phyloP scores from a whole-genome alignment of 2,113 vertebrate genomes.

The Hippocampus barbouri region DNA sequence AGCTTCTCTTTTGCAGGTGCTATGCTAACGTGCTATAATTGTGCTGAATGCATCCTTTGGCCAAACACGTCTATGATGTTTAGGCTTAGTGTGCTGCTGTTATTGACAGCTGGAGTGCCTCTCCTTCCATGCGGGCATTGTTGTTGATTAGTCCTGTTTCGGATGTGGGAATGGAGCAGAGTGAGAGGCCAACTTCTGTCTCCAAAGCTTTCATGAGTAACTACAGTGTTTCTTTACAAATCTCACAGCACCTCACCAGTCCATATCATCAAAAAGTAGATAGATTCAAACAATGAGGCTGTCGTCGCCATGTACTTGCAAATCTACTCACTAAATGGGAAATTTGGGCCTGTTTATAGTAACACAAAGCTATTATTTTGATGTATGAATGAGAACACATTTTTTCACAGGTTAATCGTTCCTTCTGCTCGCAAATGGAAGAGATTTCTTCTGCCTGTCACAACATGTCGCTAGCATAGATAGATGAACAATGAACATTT shows the following conservation, averaged over 20 bases:
- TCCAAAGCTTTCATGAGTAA: neutral
- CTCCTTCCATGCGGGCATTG: neutral
- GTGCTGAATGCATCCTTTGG: constrained; percentile 8
- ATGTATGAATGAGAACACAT: too few relatives aligned
- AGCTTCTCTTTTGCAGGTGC: constrained; percentile 43
- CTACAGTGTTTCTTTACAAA: neutral
- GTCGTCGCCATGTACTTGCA: too few relatives aligned
- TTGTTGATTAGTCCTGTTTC: constrained; percentile 25
- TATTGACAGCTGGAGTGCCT: neutral
- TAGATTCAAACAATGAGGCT: too few relatives aligned
- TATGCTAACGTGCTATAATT: constrained; percentile 16
- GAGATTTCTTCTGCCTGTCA: too few relatives aligned
- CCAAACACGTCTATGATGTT: neutral
- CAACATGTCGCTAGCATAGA: too few relatives aligned
- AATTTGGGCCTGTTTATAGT: too few relatives aligned
- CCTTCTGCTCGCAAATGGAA: too few relatives aligned
- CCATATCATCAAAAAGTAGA: too few relatives aligned
- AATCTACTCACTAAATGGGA: too few relatives aligned
- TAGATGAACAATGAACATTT: too few relatives aligned
- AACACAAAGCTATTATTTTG: too few relatives aligned
- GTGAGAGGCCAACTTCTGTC: constrained; percentile 5
- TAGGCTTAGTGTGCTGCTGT: neutral
- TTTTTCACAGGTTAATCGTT: too few relatives aligned
- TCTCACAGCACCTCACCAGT: neutral
- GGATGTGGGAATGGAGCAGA: constrained; percentile 21